A percentile compares a stretch with the other conserved stretches of the same genome.
Conservation (phyloP, 2,797 vertebrate genomes). For the Gymnocypris eckloni region DNA sequence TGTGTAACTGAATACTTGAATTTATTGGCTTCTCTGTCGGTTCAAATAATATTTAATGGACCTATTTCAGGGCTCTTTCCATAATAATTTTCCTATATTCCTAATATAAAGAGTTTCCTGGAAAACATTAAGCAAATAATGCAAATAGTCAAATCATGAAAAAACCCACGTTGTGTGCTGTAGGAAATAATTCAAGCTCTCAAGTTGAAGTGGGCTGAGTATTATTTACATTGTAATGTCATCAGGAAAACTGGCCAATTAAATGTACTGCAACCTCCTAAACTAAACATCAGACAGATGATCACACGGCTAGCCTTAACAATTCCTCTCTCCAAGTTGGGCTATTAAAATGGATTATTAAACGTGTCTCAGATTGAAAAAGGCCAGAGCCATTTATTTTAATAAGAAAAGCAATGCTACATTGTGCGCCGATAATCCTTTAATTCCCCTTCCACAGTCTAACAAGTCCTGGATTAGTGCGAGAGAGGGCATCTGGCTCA, state of each 20-base stretch:
- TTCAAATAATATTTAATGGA: neutral
- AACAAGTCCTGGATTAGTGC: constrained; percentile 67
- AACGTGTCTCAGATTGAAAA: constrained; percentile 44
- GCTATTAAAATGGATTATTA: constrained; percentile 50
- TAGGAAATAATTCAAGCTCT: neutral
- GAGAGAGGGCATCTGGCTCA: constrained; percentile 59
- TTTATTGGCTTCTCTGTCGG: neutral
- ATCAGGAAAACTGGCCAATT: neutral
- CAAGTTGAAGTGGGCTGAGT: neutral
- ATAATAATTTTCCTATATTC: neutral
- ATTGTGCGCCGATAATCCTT: constrained; percentile 75
- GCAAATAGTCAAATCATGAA: neutral
- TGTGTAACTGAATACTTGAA: neutral
- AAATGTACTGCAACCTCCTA: neutral
- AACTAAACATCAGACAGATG: neutral
- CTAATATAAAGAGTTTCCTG: neutral
- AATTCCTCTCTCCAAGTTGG: constrained; percentile 17
- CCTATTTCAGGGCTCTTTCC: neutral
- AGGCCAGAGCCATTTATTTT: constrained; percentile 42
- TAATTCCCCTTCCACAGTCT: constrained; percentile 76
- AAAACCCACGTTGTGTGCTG: neutral
- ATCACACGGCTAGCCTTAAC: neutral
- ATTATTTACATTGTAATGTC: neutral
- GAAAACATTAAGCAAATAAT: neutral
- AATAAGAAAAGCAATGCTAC: constrained; percentile 72